These are phyloP conservation scores for Lasioglossum villosulum DNA, from an alignment of 2,888 invertebrate species.

Conservation along the genomic window DNA sequence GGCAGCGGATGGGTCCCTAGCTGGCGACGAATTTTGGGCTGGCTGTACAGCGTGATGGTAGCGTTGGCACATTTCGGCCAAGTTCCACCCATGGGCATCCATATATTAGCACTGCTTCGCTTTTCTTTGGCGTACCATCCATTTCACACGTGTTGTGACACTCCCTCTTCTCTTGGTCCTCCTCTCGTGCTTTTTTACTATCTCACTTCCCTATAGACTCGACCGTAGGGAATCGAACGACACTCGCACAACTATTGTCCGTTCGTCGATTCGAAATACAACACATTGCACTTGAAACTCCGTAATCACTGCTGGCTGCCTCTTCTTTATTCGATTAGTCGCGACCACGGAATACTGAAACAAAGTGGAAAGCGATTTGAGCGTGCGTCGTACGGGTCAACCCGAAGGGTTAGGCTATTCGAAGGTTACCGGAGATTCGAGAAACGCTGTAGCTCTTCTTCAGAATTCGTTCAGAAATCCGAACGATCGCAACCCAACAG, in stretches of 20 bases:
- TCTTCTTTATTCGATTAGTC: not conserved
- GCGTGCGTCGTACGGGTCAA: not conserved
- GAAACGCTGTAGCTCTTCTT: not conserved
- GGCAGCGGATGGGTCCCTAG: conserved; percentile 80
- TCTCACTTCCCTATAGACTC: conserved; percentile 51
- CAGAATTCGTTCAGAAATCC: not conserved
- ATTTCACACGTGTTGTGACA: conserved; percentile 81
- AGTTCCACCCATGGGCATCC: conserved; percentile 85
- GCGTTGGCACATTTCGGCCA: conserved; percentile 85
- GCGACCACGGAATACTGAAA: conserved; percentile 11
- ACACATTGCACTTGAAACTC: conserved; percentile 35
- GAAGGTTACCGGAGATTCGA: not conserved
- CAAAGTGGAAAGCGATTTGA: conserved; percentile 7
- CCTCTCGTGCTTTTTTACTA: not conserved
- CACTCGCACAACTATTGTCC: conserved; percentile 42
- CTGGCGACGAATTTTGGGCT: conserved; percentile 82
- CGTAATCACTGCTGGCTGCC: not conserved
- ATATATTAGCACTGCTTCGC: conserved; percentile 82
- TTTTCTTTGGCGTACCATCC: conserved; percentile 83
- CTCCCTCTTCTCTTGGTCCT: conserved; percentile 51
- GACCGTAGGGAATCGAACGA: conserved; percentile 1
- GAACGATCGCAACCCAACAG: not conserved
- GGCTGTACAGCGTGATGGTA: conserved; percentile 83
- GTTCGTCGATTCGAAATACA: not conserved
- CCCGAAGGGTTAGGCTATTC: not conserved